phyloP scores from a whole-genome alignment of 2,888 invertebrate species.

The Scaeva pyrastri region DNA sequence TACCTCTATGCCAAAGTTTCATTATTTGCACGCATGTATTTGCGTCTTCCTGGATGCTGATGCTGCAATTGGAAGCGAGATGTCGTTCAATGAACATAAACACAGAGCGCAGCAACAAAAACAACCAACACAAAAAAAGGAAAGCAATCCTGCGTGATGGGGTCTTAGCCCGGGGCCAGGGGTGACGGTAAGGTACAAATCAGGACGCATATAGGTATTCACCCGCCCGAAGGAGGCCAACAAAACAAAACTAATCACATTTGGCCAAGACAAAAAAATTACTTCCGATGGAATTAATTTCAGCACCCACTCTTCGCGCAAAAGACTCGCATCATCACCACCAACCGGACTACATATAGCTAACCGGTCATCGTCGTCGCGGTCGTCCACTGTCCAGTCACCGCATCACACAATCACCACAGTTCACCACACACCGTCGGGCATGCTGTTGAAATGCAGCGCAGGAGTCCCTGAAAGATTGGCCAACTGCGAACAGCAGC shows the following conservation, averaged over 20 bases:
- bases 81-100: conserved; percentile 56
- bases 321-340: conserved; percentile 26
- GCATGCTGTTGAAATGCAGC: conserved; percentile 36
- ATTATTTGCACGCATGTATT: conserved; percentile 67
- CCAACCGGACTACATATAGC: background rate
- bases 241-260: conserved; percentile 73
- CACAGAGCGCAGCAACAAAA: background rate
- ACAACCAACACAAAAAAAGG: conserved; percentile 8
- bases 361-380: conserved; percentile 52
- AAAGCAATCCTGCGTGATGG: conserved; percentile 39
- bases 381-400: background rate
- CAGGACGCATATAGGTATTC: background rate
- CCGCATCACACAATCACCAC: conserved; percentile 1
- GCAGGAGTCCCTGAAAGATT: conserved; percentile 24
- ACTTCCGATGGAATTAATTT: conserved; percentile 79
- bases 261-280: conserved; percentile 76
- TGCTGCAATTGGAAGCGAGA: conserved; percentile 47
- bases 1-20: conserved; percentile 40
- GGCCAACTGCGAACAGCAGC: conserved; percentile 41
- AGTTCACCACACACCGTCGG: conserved; percentile 30
- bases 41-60: background rate
- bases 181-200: conserved; percentile 57
- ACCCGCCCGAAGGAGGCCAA: conserved; percentile 50
- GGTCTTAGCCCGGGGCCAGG: conserved; percentile 38
- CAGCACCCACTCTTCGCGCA: conserved; percentile 78